These are phyloP conservation scores for Tetrax tetrax DNA, from an alignment of 2,113 vertebrate species.

Conservation along the genomic window DNA sequence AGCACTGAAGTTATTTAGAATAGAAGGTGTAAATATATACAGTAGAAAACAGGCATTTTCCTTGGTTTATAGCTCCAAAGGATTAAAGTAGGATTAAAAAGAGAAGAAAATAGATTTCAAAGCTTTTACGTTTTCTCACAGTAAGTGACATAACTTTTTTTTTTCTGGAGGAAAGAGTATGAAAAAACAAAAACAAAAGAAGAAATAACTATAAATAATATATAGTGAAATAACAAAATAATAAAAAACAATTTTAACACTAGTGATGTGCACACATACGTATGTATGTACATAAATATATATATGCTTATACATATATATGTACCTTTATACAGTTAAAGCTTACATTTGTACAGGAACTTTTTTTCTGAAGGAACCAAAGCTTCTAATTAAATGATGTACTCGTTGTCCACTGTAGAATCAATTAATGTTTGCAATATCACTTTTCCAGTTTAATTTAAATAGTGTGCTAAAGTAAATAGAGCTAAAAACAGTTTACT, in stretches of 20 bases:
- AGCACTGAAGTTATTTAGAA: conserved; percentile 58
- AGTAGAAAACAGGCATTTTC: conserved; percentile 45
- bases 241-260: neutral
- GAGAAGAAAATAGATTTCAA: conserved; percentile 65
- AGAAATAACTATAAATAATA: neutral
- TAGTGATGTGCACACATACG: neutral
- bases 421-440: neutral
- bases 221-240: neutral
- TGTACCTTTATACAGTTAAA: neutral
- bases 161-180: neutral
- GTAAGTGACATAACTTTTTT: neutral
- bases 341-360: neutral
- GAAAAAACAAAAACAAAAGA: neutral
- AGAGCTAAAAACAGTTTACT: neutral
- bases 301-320: neutral
- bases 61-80: conserved; percentile 51
- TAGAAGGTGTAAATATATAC: conserved; percentile 56
- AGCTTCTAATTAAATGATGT: neutral
- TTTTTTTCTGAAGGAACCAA: neutral
- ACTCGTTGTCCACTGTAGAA: neutral
- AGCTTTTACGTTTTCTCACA: conserved; percentile 42
- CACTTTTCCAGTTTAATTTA: neutral
- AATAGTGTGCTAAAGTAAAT: neutral
- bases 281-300: neutral
- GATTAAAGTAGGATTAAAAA: conserved; percentile 68